Evolutionary conservation across 2,888 invertebrate species (phyloP), one percentile per base, ranked within the genome.

Genomic region (Lissonota sp.): DNA sequence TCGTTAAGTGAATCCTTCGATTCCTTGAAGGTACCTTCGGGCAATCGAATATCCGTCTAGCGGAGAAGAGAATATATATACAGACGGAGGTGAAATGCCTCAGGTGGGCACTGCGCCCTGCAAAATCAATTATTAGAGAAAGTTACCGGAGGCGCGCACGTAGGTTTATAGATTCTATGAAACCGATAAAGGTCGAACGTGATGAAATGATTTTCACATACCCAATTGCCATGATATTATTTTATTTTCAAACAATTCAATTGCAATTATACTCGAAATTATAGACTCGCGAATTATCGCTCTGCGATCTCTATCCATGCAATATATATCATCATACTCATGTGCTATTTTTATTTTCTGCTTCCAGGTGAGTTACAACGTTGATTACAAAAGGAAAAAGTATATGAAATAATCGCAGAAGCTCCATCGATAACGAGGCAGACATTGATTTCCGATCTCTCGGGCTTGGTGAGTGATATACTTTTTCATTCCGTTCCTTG

Each of bases 291-390:
- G 46, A 64, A 63, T 42, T 44, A 60, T 14, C 40, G 5, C 40
- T 37, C 26, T 26, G 26, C 51, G 51, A 78, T 80, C 62, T 72
- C 44, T 80, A 82, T 78, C 57, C 67, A 51, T 70, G 55, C 63
- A 51, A 80, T 75, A 71, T 78, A 49, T 77, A 55, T 77, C 73
- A 67, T 78, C 70, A 66, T 81, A 84, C 83, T 84, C 77, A 76
- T 81, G 70, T 74, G 83, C 82, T 83, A 75, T 78, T 78, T 39
- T 62, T 58, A 63, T 72, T 74, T 69, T 80, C 72, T 83, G 84
- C 75, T 86, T 87, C 3, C 86, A 87, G 87, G 87, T 87, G 86
- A 83, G 84, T 86, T 58, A n/a, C 42, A 53, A 53, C 12, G 26
- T 26, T 26, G 26, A 26, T 26, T 26, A 26, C 51, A n/a, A 73